Evolutionary conservation across 1,140 invertebrate species (phyloP).

Genomic region (Drosophila repletoides): DNA sequence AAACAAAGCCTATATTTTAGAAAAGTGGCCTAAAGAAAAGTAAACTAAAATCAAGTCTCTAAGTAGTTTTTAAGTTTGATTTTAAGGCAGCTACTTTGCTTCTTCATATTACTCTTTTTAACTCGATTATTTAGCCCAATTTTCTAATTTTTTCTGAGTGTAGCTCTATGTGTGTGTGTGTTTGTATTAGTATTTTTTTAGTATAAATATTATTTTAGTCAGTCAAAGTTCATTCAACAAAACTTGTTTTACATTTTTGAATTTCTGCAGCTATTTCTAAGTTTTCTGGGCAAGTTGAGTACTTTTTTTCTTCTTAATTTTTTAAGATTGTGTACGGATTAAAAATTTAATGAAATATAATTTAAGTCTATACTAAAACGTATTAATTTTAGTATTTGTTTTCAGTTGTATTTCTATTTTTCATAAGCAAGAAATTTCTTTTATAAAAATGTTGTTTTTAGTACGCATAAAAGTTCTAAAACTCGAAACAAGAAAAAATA

Average conservation of each 20-base stretch:
- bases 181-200: not conserved
- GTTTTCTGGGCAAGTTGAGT: not conserved
- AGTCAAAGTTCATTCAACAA: not conserved
- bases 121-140: too few relatives aligned
- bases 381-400: too few relatives aligned
- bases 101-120: too few relatives aligned
- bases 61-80: too few relatives aligned
- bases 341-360: not conserved
- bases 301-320: not conserved
- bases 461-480: not conserved
- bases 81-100: too few relatives aligned
- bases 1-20: too few relatives aligned
- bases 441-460: not conserved
- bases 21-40: too few relatives aligned
- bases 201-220: slow-evolving; percentile 1
- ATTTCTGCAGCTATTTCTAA: not conserved
- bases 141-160: too few relatives aligned
- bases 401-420: too few relatives aligned
- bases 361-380: too few relatives aligned
- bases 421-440: too few relatives aligned
- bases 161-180: slow-evolving; percentile 1
- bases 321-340: not conserved
- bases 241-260: not conserved
- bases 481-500: slow-evolving; percentile 5
- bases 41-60: too few relatives aligned